Percentiles rank a stretch among this genome's conserved stretches.
phyloP scores from a whole-genome alignment of 64 coral and sea anemone species.

The Catalaphyllia jardinei region DNA sequence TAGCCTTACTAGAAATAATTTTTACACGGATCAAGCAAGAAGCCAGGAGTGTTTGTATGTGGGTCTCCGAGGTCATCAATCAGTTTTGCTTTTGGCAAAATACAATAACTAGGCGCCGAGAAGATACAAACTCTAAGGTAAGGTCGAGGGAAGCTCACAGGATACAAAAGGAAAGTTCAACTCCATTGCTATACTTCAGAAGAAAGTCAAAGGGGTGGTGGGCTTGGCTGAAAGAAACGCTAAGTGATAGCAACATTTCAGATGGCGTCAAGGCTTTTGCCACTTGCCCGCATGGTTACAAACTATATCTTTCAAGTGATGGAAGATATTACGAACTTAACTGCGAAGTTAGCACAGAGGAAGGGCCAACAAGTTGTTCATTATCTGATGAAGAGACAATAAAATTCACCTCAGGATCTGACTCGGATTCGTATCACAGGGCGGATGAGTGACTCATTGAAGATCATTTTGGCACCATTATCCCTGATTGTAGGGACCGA shows the following conservation, averaged over 20 bases:
- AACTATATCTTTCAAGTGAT: background rate
- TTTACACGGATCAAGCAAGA: background rate
- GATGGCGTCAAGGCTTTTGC: background rate
- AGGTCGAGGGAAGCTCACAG: background rate
- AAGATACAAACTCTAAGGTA: background rate
- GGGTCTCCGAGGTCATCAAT: background rate
- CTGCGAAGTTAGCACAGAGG: too few species aligned
- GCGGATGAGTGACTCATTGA: constrained; percentile 18
- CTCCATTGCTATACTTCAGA: too few species aligned
- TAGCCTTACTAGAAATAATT: too few species aligned
- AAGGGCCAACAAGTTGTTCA: background rate
- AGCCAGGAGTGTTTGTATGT: background rate
- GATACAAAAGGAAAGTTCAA: background rate
- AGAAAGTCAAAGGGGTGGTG: background rate
- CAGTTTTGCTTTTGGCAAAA: background rate
- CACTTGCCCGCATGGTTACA: background rate
- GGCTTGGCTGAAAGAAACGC: background rate
- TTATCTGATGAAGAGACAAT: constrained; percentile 7
- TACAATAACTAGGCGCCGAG: background rate
- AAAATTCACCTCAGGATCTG: constrained; percentile 1
- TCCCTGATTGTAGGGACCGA: constrained; percentile 32
- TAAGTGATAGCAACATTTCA: background rate
- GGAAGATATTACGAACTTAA: background rate
- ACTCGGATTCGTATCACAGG: background rate
- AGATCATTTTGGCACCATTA: constrained; percentile 8